These are phyloP conservation scores for Imbricaverruca yamaguchii DNA, from an alignment of 2,888 invertebrate genomes.

Conservation along the genomic window DNA sequence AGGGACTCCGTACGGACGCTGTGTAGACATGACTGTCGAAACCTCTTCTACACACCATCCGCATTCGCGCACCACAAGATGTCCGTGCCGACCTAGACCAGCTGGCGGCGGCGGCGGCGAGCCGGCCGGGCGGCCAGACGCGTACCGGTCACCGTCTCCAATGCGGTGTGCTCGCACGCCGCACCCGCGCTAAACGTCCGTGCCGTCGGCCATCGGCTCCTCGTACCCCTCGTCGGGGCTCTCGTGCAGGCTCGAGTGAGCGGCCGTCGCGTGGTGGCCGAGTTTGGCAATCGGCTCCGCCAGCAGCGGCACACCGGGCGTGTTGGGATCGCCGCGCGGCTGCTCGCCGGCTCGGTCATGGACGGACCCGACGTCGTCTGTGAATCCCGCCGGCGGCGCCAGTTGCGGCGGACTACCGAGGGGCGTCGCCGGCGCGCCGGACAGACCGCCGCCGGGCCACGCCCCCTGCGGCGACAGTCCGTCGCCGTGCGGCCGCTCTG, in stretches of 20 bases:
- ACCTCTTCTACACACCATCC: too few species aligned
- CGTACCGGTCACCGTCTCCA: background rate
- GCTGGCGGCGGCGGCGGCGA: background rate
- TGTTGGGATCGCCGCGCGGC: slow-evolving; percentile 4
- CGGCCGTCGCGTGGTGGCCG: background rate
- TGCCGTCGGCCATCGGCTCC: background rate
- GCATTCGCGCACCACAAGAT: background rate
- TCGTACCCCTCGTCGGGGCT: slow-evolving; percentile 16
- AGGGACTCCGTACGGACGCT: too few species aligned
- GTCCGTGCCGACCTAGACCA: background rate
- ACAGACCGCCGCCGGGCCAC: background rate
- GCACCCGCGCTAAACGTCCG: slow-evolving; percentile 12
- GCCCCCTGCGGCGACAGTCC: background rate
- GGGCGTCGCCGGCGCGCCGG: background rate
- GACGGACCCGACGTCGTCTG: background rate
- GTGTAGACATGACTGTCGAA: too few species aligned
- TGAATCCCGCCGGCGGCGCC: slow-evolving; percentile 1
- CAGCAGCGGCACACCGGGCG: background rate
- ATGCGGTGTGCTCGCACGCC: background rate
- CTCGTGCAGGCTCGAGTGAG: slow-evolving; percentile 1
- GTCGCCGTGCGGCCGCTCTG: background rate
- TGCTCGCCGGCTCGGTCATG: background rate
- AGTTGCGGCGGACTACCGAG: background rate
- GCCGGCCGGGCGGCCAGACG: too few species aligned
- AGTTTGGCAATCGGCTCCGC: background rate